Base-by-base conservation (phyloP, 2,113 vertebrate genomes). In the Istiophorus platypterus region DNA sequence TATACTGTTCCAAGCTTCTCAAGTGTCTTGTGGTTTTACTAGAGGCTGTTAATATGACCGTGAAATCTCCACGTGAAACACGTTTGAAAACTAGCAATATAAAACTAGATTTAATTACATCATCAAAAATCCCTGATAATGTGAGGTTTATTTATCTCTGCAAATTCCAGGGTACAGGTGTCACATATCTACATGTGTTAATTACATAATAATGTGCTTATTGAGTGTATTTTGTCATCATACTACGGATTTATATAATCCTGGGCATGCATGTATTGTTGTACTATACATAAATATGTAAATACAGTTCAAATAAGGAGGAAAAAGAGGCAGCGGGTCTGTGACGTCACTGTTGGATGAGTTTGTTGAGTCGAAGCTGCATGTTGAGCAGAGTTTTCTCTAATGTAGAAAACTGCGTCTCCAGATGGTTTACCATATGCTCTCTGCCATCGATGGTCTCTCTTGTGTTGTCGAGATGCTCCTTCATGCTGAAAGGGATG, bases 331-430 rank as follows among this genome's bases (percentile, higher is more conserved):
- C 29, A 37, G 8, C 24, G n/a, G 37, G 14, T 72, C 15, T 2
- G 10, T 14, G 22, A 31, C 22, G 57, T 94, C 80, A 93, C 31
- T 91, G 82, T 17, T n/a, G 75, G 52, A 91, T 71, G 51, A 96
- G 89, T 89, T 88, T 92, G 78, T 62, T 59, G 61, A 96, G 88
- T 72, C 93, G 87, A 51, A 90, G 85, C 64, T 95, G 93, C 59
- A 92, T 88, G 81, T 85, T 80, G 9, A 93, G 62, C 62, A 96
- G 81, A 31, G 78, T 92, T 27, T 76, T 78, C 82, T 96, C 95
- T 64, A 96, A 89, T 41, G 37, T 76, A 34, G 86, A 92, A 39
- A 95, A 89, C 37, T 86, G 83, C n/a, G 68, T 84, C 64, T 96
- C 95, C 91, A 96, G 92, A 69, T 84, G 61, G 51, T 82, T 85